Base-by-base conservation (phyloP, 2,113 vertebrate species). In the Zosterops pallidus region DNA sequence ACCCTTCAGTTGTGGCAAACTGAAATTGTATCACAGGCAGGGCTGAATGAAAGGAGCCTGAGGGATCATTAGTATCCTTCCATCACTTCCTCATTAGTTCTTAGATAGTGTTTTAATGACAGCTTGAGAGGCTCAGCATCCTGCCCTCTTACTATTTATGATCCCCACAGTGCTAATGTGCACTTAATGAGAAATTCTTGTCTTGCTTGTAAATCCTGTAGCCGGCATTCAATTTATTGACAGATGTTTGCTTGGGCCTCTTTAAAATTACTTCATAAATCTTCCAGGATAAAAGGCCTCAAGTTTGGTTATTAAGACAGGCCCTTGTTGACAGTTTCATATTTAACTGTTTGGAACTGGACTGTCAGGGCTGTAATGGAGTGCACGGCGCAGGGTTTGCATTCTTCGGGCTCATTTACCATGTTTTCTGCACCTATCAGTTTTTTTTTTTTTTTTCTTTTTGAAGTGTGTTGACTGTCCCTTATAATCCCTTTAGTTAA, bases 231-330 rank as follows among this genome's bases (percentile, higher is more conserved):
- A 98, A 98, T 98, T 98, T 98, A 98, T 98, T 98, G 98, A 98
- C 98, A 98, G 98, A 98, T 98, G 98, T 98, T 98, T 98, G 98
- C 98, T 98, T 98, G 98, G 98, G 98, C 98, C 98, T 98, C 98
- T 98, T 98, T 98, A 98, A 98, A 98, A 98, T 98, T 98, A 98
- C 98, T 98, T 98, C 98, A 98, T 98, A 98, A 98, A 98, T 98
- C 98, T 98, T 98, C 98, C 94, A 59, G 98, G 98, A 98, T 98
- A 98, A 98, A 98, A 98, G 98, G 97, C 97, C 98, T 98, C 98
- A 98, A 98, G 98, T 98, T 98, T 97, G 97, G 98, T 98, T 98
- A 98, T 98, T 98, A 98, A 98, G 98, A 98, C 97, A 97, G 97
- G 98, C 96, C 97, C 97, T 97, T 98, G 98, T 97, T 98, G 98